phyloP scores from a whole-genome alignment of 2,888 invertebrate genomes.

The Drosophila paranaensis region DNA sequence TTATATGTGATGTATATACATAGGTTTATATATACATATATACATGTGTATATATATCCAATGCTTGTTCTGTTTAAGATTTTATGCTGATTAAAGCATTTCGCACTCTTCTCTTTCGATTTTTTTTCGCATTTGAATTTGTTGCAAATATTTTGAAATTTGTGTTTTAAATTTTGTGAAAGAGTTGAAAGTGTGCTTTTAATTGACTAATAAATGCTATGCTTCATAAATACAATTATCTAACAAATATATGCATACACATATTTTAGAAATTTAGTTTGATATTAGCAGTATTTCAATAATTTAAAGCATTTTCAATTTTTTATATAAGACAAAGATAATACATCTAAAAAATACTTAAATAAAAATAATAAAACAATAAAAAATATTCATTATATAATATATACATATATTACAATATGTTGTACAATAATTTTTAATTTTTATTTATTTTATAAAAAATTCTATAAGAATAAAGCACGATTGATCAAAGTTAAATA shows the following conservation, averaged over 20 bases:
- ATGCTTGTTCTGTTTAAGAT: constrained; percentile 24
- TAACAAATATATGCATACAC: neutral
- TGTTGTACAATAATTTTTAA: neutral
- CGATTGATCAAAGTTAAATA: too few species aligned
- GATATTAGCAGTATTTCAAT: neutral
- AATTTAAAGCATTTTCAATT: too few species aligned
- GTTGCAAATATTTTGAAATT: neutral
- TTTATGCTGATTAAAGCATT: constrained; percentile 43
- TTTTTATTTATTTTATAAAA: neutral
- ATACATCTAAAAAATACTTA: too few species aligned
- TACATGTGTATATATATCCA: constrained; percentile 3
- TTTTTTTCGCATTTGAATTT: neutral
- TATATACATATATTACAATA: too few species aligned
- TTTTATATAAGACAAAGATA: too few species aligned
- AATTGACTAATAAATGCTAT: neutral
- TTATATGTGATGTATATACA: neutral
- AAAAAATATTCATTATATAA: too few species aligned
- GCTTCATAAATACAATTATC: neutral
- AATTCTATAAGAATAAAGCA: neutral
- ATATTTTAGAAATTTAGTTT: neutral
- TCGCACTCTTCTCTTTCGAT: constrained; percentile 2
- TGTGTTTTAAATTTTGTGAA: neutral
- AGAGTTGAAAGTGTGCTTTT: neutral
- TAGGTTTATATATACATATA: constrained; percentile 20
- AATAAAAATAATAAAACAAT: too few species aligned